Evolutionary conservation across 2,888 invertebrate genomes (phyloP).

Genomic region (Ectemnius lituratus): DNA sequence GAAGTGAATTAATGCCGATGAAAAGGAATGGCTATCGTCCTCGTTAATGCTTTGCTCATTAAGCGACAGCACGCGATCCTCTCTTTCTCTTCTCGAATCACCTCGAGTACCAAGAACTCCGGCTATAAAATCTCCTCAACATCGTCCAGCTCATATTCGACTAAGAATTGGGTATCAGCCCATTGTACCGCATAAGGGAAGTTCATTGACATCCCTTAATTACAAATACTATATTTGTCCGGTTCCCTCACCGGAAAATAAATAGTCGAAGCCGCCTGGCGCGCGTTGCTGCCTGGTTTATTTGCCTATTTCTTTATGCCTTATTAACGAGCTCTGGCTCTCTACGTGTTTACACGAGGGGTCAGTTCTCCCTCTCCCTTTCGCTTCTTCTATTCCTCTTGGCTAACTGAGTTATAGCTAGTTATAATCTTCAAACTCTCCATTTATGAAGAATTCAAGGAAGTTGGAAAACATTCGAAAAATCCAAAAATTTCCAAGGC

Average conservation of each 20-base stretch:
- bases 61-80: conserved; percentile 18
- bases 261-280: not conserved
- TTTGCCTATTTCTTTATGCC: conserved; percentile 9
- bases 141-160: no score
- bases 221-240: conserved; percentile 1
- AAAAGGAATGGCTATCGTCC: conserved; percentile 23
- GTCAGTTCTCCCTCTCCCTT: not conserved
- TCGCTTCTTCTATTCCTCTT: not conserved
- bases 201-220: conserved; percentile 3
- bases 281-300: not conserved
- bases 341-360: not conserved
- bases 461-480: no score
- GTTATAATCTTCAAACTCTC: no score
- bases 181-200: not conserved
- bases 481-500: no score
- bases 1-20: conserved; percentile 43
- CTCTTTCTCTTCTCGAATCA: no score
- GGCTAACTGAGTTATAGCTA: no score
- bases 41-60: conserved; percentile 24
- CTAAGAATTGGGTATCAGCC: no score
- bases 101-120: no score
- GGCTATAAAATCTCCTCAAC: no score
- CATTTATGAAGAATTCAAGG: no score
- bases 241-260: not conserved
- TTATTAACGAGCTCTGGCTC: not conserved